phyloP scores from a whole-genome alignment of 53 echinoderm and acorn worm genomes.

The Holothuria leucospilota region DNA sequence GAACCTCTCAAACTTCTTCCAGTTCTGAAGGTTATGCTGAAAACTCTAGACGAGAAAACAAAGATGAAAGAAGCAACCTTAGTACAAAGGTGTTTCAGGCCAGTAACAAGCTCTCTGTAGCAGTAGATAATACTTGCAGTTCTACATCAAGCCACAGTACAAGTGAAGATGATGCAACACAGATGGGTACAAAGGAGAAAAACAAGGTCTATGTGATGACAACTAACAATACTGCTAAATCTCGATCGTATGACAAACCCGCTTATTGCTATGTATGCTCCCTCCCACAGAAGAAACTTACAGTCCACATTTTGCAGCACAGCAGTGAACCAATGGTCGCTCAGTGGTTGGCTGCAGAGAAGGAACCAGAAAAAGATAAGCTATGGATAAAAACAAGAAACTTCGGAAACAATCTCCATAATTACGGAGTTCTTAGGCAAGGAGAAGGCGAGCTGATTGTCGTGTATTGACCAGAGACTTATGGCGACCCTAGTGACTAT shows the following conservation, averaged over 20 bases:
- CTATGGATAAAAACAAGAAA: conserved; percentile 57
- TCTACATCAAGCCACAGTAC: not conserved
- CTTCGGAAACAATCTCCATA: conserved; percentile 60
- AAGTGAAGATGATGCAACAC: not conserved
- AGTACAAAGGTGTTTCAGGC: no score
- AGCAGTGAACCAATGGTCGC: conserved; percentile 43
- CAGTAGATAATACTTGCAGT: not conserved
- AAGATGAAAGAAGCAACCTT: no score
- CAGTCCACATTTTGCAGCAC: conserved; percentile 44
- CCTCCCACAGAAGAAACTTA: conserved; percentile 44
- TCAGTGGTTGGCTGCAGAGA: conserved; percentile 28
- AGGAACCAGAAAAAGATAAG: conserved; percentile 32
- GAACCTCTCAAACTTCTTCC: no score
- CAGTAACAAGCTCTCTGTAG: no score
- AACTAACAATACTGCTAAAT: conserved; percentile 25
- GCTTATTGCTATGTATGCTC: conserved; percentile 56
- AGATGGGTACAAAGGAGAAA: not conserved
- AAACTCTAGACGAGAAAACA: no score
- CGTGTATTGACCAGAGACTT: conserved; percentile 57
- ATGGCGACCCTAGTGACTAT: conserved; percentile 42
- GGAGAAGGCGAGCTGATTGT: conserved; percentile 64
- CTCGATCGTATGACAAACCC: conserved; percentile 52
- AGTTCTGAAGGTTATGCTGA: no score
- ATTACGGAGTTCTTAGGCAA: conserved; percentile 53
- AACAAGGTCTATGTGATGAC: conserved; percentile 40